These are phyloP conservation scores for Zaprionus obscuricornis DNA, from an alignment of 2,888 invertebrate genomes.

Conservation along the genomic window DNA sequence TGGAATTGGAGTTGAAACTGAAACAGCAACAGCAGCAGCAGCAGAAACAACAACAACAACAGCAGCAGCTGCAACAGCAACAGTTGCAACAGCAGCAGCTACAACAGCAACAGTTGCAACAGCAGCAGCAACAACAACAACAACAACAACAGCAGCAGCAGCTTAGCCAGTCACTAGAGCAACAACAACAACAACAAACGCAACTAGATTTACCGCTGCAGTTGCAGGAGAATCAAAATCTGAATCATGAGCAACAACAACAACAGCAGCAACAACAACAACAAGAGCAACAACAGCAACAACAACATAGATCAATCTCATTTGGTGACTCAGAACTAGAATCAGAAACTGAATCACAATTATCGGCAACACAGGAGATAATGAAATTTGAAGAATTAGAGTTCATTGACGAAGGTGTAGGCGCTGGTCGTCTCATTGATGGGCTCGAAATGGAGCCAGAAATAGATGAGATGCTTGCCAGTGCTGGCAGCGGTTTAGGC, in stretches of 20 bases:
- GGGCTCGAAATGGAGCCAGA: constrained; percentile 81
- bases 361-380: constrained; percentile 78
- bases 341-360: constrained; percentile 80
- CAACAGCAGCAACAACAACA: constrained; percentile 29
- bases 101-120: constrained; percentile 13
- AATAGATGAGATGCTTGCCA: constrained; percentile 72
- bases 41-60: constrained; percentile 16
- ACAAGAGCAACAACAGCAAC: constrained; percentile 30
- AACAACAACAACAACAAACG: constrained; percentile 19
- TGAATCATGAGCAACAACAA: constrained; percentile 10
- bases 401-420: constrained; percentile 79
- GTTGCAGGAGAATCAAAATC: constrained; percentile 26
- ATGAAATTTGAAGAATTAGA: constrained; percentile 81
- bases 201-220: constrained; percentile 35
- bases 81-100: constrained; percentile 24
- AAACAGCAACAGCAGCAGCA: constrained; percentile 8
- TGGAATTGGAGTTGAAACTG: constrained; percentile 4
- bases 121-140: constrained; percentile 18
- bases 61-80: constrained; percentile 10
- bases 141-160: constrained; percentile 15
- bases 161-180: constrained; percentile 28
- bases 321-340: constrained; percentile 79
- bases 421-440: constrained; percentile 77
- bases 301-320: constrained; percentile 57
- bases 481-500: constrained; percentile 54